Base-by-base conservation (phyloP, 64 coral and sea anemone genomes). In the Pocillopora verrucosa region DNA sequence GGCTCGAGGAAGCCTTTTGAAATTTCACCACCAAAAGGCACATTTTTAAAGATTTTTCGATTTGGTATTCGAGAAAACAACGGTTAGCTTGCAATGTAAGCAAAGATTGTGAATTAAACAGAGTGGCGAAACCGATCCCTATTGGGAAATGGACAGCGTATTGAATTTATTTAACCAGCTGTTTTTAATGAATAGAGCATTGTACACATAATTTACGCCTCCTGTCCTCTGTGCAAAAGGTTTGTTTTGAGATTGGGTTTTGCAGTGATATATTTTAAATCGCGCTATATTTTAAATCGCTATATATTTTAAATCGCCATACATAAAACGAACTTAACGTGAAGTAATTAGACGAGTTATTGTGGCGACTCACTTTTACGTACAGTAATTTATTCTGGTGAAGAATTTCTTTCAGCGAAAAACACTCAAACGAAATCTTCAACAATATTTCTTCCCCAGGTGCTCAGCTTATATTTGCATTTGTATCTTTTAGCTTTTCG, bases 141-240 rank as follows among this genome's bases (percentile, higher is more conserved):
- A 10, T 10, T 70, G 25, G 35, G 36, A 85, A 85, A 72, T 56
- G 82, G 2, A 85, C 65, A 85, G 56, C 2, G 19, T 17, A 13
- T 57, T 12, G 13, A 57, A 41, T 63, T 17, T 57, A 30, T 85
- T 19, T 85, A 2, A 72, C 56, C 82, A 72, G 82, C 64, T 85
- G 82, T 85, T 2, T 22, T 65, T 83, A 45, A 83, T 63, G 15
- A 63, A 63, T 81, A 81, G 30, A 13, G 10, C 77, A 81, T 36
- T 81, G 34, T 83, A 19, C 17, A 63, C 60, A 37, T 60, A 68
- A 83, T 13, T 69, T 67, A 51, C 1, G 80, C 36, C 25, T 24
- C 79, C 61, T 30, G 61, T 81, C 36, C 36, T 12, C 12, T 15
- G 25, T 19, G 57, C 61, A 14, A 17, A 63, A 64, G 59, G 1